Evolutionary conservation across 2,113 vertebrate species (phyloP).

Genomic region (Ceuthmochares aereus): DNA sequence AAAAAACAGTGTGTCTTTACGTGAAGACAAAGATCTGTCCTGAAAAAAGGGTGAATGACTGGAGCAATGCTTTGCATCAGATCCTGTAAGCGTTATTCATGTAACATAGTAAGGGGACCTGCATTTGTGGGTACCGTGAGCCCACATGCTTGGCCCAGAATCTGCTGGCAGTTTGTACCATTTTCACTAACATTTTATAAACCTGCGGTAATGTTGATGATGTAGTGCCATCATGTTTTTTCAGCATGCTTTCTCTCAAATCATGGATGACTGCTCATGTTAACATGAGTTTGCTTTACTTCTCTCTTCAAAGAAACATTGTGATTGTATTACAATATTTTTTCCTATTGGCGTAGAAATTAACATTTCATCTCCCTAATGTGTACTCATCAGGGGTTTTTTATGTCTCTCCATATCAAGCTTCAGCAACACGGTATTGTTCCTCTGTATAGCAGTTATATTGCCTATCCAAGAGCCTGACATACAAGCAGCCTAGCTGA

Average conservation of each 20-base stretch:
- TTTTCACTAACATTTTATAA: background rate
- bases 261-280: background rate
- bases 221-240: background rate
- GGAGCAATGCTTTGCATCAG: background rate
- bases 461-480: slow-evolving; percentile 46
- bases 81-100: background rate
- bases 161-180: background rate
- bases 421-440: slow-evolving; percentile 1
- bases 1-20: background rate
- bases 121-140: background rate
- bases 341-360: slow-evolving; percentile 14
- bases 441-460: slow-evolving; percentile 56
- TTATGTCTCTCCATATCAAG: background rate
- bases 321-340: slow-evolving; percentile 29
- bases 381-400: slow-evolving; percentile 10
- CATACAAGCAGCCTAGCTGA: slow-evolving; percentile 44
- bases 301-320: background rate
- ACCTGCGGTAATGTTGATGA: background rate
- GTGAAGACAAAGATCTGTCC: background rate
- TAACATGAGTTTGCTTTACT: background rate
- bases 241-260: background rate
- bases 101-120: background rate
- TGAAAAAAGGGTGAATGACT: background rate
- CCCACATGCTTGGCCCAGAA: background rate
- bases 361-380: slow-evolving; percentile 49